Evolutionary conservation across 2,113 vertebrate genomes (phyloP).

Genomic region (Dolichallabes microphthalmus): DNA sequence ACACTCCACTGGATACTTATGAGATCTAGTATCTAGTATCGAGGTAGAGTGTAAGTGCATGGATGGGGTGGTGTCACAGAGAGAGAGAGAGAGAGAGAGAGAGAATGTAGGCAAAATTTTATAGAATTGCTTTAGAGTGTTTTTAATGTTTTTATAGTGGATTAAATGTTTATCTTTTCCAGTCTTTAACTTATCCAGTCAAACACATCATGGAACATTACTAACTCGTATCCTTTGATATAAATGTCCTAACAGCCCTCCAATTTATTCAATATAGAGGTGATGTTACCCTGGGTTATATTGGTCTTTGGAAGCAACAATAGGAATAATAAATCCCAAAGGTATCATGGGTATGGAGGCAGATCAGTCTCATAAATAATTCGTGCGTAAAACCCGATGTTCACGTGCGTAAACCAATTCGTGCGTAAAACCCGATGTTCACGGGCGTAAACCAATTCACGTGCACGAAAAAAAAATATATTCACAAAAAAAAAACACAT

Average conservation of each 20-base stretch:
- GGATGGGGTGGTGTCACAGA: background rate
- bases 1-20: constrained; percentile 45
- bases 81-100: constrained; percentile 3
- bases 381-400: no score
- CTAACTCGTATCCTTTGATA: no score
- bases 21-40: constrained; percentile 32
- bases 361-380: no score
- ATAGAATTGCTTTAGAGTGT: background rate
- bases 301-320: background rate
- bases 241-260: no score
- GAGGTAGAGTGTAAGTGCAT: constrained; percentile 37
- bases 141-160: background rate
- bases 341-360: no score
- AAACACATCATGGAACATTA: no score
- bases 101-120: constrained; percentile 1
- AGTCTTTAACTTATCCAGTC: background rate
- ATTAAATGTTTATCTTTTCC: background rate
- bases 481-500: no score
- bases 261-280: background rate
- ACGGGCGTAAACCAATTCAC: no score
- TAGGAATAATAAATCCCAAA: background rate
- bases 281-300: background rate
- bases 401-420: no score
- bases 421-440: no score
- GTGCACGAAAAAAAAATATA: no score